Evolutionary conservation across 64 coral and sea anemone genomes (phyloP), one percentile per base, ranked within the genome.

Genomic region (Trachythela sp.): DNA sequence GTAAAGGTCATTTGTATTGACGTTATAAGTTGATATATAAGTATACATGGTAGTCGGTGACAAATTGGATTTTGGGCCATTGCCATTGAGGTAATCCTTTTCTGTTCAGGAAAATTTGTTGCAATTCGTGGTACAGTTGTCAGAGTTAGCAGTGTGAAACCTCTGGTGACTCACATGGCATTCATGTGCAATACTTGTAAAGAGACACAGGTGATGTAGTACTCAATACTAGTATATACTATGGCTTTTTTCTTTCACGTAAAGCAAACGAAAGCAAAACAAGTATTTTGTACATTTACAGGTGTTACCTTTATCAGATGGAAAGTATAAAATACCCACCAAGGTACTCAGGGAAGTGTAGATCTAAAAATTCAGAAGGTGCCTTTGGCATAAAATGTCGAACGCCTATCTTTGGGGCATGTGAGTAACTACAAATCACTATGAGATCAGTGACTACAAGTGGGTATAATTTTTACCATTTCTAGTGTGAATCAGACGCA

Each of bases 81-180:
- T n/a, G n/a, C n/a, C n/a, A n/a, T n/a, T n/a, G n/a, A n/a, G n/a
- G n/a, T n/a, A n/a, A n/a, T n/a, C n/a, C n/a, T n/a, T n/a, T n/a
- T 58, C 18, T 20, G 24, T 22, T 64, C 50, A 99, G 96, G 96
- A 14, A 99, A 99, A 72, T 94, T 99, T 84, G 93, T 99, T 9
- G 91, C 96, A 64, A 91, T 99, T 9, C 96, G 91, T 85, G 96
- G 96, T 27, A 95, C 93, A 31, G 96, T 94, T 41, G 89, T 99
- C 8, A 84, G 96, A 85, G 93, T 99, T 11, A 99, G 96, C 75
- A 99, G 94, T 48, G 87, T 99, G 1, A 99, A 99, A 89, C 96
- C 96, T 1, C 31, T 99, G 40, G 96, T 99, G 13, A 93, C 89
- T 2, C 92, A 93, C 59, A 99, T 99, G 96, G 96, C 93, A 3